phyloP scores from a whole-genome alignment of 1,140 invertebrate genomes.

The Oppia nitens region DNA sequence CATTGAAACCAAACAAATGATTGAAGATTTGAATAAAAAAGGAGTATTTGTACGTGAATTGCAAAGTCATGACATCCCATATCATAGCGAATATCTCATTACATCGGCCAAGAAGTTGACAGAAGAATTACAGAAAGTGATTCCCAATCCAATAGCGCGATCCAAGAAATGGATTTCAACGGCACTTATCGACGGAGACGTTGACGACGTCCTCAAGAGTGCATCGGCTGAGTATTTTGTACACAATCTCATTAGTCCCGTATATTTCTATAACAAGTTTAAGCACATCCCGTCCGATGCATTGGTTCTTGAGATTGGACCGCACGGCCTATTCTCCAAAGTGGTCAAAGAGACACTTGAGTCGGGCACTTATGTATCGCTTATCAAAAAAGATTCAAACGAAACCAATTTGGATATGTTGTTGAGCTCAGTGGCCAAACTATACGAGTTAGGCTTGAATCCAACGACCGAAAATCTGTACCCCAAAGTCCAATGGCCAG shows the following conservation, averaged over 20 bases:
- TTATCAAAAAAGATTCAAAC: too few species aligned
- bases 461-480: slow-evolving; percentile 28
- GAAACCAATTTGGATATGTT: not conserved
- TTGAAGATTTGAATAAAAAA: slow-evolving; percentile 49
- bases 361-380: too few species aligned
- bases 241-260: slow-evolving; percentile 42
- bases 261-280: slow-evolving; percentile 63
- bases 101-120: slow-evolving; percentile 60
- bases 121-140: slow-evolving; percentile 54
- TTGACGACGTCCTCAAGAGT: slow-evolving; percentile 45
- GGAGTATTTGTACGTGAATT: slow-evolving; percentile 72
- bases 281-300: slow-evolving; percentile 35
- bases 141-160: slow-evolving; percentile 57
- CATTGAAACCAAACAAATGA: slow-evolving; percentile 47
- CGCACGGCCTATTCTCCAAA: too few species aligned
- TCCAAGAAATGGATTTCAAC: slow-evolving; percentile 71
- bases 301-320: slow-evolving; percentile 53
- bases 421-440: slow-evolving; percentile 24
- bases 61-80: slow-evolving; percentile 58
- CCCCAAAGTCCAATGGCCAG: slow-evolving; percentile 29
- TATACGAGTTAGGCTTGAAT: slow-evolving; percentile 33
- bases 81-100: too few species aligned
- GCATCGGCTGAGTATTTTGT: too few species aligned
- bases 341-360: too few species aligned
- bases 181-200: slow-evolving; percentile 59